phyloP scores from a whole-genome alignment of 2,888 invertebrate species.

The Drosophila emarginata region DNA sequence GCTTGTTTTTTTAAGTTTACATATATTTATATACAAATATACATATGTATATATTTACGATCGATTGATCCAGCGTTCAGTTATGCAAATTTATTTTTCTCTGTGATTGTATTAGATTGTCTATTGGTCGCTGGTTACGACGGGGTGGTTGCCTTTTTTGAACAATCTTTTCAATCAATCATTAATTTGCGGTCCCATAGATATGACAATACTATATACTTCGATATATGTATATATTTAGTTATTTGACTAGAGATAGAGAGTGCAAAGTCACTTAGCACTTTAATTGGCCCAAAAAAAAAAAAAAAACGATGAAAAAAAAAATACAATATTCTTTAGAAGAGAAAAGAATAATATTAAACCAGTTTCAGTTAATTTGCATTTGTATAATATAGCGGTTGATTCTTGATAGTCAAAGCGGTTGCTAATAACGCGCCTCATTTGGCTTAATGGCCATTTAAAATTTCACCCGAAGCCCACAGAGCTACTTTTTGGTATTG shows the following conservation, averaged over 20 bases:
- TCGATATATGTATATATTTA: slow-evolving; percentile 5
- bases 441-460: slow-evolving; percentile 60
- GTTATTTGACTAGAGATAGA: slow-evolving; percentile 26
- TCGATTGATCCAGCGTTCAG: slow-evolving; percentile 37
- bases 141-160: slow-evolving; percentile 22
- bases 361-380: slow-evolving; percentile 62
- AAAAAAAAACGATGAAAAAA: neutral
- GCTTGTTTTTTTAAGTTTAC: slow-evolving; percentile 47
- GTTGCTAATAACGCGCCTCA: slow-evolving; percentile 55
- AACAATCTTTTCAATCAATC: slow-evolving; percentile 37
- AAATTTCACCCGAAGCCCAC: slow-evolving; percentile 64
- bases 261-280: slow-evolving; percentile 43
- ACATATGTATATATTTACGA: slow-evolving; percentile 47
- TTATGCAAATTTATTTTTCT: slow-evolving; percentile 66
- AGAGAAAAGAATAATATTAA: slow-evolving; percentile 6
- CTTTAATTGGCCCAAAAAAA: slow-evolving; percentile 11
- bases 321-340: slow-evolving; percentile 37
- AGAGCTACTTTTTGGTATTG: slow-evolving; percentile 38
- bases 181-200: slow-evolving; percentile 14
- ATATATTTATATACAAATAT: no score
- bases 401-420: slow-evolving; percentile 48
- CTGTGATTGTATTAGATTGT: slow-evolving; percentile 14
- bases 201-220: slow-evolving; percentile 27
- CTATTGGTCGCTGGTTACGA: neutral
- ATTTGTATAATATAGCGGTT: slow-evolving; percentile 64